phyloP scores from a whole-genome alignment of 2,797 vertebrate genomes.

The Sarcophilus harrisii region DNA sequence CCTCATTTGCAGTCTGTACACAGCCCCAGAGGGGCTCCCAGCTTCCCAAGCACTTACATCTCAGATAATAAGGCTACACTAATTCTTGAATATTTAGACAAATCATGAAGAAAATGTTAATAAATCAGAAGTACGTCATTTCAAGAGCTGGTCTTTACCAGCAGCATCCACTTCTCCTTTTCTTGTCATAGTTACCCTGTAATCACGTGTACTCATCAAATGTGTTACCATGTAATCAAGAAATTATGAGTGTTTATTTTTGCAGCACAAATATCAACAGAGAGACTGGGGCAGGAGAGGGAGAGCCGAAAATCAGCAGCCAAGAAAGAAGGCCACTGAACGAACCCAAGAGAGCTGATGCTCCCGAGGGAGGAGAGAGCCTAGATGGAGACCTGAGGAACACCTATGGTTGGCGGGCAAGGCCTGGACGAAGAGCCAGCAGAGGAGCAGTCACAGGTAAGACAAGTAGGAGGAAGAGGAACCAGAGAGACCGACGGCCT shows the following conservation, averaged over 20 bases:
- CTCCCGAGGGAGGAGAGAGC: too few relatives aligned
- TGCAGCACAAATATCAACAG: background rate
- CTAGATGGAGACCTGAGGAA: too few relatives aligned
- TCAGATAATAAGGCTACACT: background rate
- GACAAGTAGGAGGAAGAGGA: too few relatives aligned
- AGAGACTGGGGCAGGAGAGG: background rate
- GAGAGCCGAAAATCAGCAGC: background rate
- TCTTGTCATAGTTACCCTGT: background rate
- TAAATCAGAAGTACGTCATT: background rate
- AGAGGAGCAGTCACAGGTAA: too few relatives aligned
- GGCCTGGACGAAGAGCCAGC: too few relatives aligned
- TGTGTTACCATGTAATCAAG: background rate
- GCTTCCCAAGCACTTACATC: background rate
- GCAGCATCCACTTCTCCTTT: background rate
- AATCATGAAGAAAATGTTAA: background rate
- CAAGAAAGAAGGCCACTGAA: background rate
- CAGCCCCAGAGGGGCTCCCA: background rate
- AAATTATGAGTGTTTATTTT: background rate
- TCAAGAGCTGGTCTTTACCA: too few relatives aligned
- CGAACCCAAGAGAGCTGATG: background rate
- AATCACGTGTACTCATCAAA: background rate
- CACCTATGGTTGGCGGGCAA: too few relatives aligned
- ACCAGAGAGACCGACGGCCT: too few relatives aligned
- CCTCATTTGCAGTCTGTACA: too few relatives aligned
- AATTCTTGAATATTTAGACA: background rate